Evolutionary conservation across 2,113 vertebrate genomes (phyloP).

Genomic region (Saiga tatarica): DNA sequence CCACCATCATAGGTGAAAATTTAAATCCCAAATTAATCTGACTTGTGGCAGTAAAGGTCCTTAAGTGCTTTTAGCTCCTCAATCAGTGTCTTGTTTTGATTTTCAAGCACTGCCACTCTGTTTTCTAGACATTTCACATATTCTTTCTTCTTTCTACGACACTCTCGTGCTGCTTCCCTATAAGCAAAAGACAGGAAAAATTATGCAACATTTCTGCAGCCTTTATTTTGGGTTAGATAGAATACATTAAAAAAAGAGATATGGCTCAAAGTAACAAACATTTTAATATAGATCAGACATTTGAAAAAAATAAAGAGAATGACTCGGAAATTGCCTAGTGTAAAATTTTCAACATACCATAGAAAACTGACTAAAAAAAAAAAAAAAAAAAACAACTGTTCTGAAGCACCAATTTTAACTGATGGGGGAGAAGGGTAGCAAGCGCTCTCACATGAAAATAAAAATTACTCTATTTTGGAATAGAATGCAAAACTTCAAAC

Average conservation of each 20-base stretch:
- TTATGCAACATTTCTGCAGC: neutral
- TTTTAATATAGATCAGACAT: neutral
- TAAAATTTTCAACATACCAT: slow-evolving; percentile 29
- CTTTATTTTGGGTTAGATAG: neutral
- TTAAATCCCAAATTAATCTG: slow-evolving; percentile 89
- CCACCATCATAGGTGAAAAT: slow-evolving; percentile 79
- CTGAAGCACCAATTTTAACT: neutral
- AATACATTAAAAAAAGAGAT: neutral
- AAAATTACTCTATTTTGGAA: neutral
- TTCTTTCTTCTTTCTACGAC: slow-evolving; percentile 99
- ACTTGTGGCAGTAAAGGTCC: slow-evolving; percentile 99
- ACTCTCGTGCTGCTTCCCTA: slow-evolving; percentile 98
- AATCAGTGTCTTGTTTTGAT: slow-evolving; percentile 99
- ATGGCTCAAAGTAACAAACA: neutral
- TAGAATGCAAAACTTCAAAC: neutral
- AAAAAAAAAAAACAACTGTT: neutral
- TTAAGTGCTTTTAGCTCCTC: slow-evolving; percentile 99
- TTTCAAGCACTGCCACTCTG: slow-evolving; percentile 98
- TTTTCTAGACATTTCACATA: slow-evolving; percentile 99
- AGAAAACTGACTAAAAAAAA: neutral
- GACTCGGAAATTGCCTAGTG: neutral
- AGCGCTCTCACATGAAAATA: neutral
- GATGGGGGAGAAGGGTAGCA: neutral
- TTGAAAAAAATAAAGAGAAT: neutral
- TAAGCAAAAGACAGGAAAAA: slow-evolving; percentile 71